These are phyloP conservation scores for Heliangelus exortis DNA, from an alignment of 2,797 vertebrate genomes.

Conservation along the genomic window DNA sequence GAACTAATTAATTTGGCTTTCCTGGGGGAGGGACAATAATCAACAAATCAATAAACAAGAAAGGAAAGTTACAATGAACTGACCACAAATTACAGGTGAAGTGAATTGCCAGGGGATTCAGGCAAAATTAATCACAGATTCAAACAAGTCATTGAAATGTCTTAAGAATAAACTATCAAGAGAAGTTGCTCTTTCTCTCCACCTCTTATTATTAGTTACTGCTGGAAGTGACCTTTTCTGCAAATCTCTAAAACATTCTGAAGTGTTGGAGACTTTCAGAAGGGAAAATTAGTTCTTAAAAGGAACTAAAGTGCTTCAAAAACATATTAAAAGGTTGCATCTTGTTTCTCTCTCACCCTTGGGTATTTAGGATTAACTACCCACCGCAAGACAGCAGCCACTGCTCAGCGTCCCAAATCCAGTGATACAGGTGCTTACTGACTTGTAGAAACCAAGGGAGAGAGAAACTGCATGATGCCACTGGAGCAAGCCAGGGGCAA, in stretches of 20 bases:
- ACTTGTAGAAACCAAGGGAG: neutral
- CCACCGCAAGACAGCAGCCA: neutral
- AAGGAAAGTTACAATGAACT: conserved; percentile 20
- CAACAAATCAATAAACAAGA: conserved; percentile 9
- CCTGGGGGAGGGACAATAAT: neutral
- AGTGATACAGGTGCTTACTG: neutral
- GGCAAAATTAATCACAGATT: neutral
- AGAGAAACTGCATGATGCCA: neutral
- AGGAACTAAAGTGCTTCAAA: conserved; percentile 22
- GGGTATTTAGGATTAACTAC: neutral
- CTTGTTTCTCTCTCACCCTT: neutral
- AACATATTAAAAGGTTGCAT: neutral
- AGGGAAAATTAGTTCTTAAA: neutral
- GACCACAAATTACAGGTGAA: conserved; percentile 10
- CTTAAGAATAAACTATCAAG: conserved; percentile 4
- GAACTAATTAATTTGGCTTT: neutral
- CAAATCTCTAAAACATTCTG: conserved; percentile 33
- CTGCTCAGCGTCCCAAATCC: neutral
- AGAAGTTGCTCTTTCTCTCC: neutral
- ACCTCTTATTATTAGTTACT: conserved; percentile 14
- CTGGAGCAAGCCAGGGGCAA: neutral
- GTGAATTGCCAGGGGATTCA: neutral
- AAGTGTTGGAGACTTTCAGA: neutral
- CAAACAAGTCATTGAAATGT: neutral
- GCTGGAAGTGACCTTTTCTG: conserved; percentile 49